Evolutionary conservation across 2,113 vertebrate species (phyloP).

Genomic region (Catharus bicknelli): DNA sequence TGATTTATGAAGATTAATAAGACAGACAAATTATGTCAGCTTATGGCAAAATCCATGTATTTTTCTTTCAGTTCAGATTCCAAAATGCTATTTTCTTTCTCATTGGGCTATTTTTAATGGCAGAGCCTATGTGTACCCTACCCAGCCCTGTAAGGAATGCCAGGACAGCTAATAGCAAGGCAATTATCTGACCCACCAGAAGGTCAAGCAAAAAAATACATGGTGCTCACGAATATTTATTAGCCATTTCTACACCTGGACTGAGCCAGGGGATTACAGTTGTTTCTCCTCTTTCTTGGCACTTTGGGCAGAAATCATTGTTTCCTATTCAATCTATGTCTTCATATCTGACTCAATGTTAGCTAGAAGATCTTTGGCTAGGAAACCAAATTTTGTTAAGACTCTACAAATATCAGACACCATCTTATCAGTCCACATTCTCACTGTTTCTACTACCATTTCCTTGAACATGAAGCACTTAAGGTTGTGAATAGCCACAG

Average conservation of each 20-base stretch:
- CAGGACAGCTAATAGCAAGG: constrained; percentile 29
- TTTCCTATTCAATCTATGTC: not conserved
- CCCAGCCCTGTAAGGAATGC: not conserved
- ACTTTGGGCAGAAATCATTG: not conserved
- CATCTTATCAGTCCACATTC: not conserved
- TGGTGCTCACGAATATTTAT: rapidly evolving
- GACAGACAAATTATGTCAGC: constrained; percentile 51
- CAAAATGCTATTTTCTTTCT: constrained; percentile 60
- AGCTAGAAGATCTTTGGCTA: not conserved
- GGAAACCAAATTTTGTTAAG: not conserved
- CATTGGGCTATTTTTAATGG: constrained; percentile 60
- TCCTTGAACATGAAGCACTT: not conserved
- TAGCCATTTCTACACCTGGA: not conserved
- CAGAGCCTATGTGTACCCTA: constrained; percentile 1
- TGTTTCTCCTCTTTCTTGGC: not conserved
- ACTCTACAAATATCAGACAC: not conserved
- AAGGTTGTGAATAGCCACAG: not conserved
- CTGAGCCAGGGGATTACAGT: not conserved
- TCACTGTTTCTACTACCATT: not conserved
- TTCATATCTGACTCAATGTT: not conserved
- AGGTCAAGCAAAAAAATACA: not conserved
- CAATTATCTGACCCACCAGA: not conserved
- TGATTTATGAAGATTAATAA: constrained; percentile 53
- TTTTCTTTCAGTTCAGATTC: constrained; percentile 60
- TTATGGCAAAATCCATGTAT: constrained; percentile 37